Conservation (phyloP, 2,113 vertebrate species). For the Columba livia region DNA sequence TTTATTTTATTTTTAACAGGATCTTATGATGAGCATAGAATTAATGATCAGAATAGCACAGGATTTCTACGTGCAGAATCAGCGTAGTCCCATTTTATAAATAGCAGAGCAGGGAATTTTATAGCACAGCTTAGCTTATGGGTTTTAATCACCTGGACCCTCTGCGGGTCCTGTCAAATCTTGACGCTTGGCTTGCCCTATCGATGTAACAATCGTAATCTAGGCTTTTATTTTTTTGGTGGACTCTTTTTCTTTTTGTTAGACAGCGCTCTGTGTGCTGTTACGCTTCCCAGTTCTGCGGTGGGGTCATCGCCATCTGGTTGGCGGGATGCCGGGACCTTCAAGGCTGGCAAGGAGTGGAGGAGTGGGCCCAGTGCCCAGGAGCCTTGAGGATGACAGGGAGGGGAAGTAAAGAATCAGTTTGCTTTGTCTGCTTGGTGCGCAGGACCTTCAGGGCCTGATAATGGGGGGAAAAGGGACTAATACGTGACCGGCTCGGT, state of each 20-base stretch:
- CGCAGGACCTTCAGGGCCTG: not conserved
- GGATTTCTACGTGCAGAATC: not conserved
- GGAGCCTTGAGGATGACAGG: not conserved
- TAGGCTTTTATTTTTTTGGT: not conserved
- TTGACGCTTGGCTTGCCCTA: not conserved
- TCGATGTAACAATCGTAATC: not conserved
- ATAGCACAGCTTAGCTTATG: not conserved
- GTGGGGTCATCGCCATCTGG: too few species aligned
- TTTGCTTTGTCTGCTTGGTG: not conserved
- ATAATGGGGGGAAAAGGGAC: not conserved
- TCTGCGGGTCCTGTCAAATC: not conserved
- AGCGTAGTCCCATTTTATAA: not conserved
- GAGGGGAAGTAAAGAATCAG: not conserved
- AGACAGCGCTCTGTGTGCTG: not conserved
- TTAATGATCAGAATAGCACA: not conserved
- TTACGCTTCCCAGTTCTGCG: not conserved
- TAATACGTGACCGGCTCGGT: rapidly evolving
- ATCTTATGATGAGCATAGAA: not conserved
- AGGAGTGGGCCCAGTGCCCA: not conserved
- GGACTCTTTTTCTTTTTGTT: not conserved
- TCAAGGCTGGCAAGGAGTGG: not conserved
- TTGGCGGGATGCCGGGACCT: not conserved
- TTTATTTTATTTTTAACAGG: not conserved
- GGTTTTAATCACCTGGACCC: not conserved
- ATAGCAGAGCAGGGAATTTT: not conserved